Conservation (phyloP, 2,113 vertebrate species). For the Elanus axillaris region DNA sequence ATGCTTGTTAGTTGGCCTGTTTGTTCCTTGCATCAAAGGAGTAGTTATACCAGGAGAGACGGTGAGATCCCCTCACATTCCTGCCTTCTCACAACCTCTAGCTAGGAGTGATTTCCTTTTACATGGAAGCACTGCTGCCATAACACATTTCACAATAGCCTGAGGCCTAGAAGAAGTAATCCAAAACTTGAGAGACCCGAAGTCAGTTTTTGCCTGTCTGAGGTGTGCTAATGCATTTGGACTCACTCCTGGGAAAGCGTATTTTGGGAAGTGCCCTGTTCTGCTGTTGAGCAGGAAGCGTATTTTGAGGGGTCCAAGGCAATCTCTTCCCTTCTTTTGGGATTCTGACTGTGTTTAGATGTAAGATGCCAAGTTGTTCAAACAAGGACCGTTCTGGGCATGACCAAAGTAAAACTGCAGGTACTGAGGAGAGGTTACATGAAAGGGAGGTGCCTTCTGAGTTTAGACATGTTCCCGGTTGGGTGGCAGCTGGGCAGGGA, state of each 20-base stretch:
- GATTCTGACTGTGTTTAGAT: not conserved
- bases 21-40: not conserved
- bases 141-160: not conserved
- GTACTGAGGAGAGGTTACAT: not conserved
- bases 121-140: not conserved
- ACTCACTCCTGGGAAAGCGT: not conserved
- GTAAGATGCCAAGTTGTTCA: not conserved
- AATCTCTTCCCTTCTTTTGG: not conserved
- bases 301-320: not conserved
- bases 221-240: not conserved
- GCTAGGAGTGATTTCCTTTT: not conserved
- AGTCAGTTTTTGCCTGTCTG: not conserved
- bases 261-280: not conserved
- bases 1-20: not conserved
- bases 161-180: not conserved
- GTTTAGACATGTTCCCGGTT: slow-evolving; percentile 38
- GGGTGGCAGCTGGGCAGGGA: slow-evolving; percentile 28
- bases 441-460: slow-evolving; percentile 24
- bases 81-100: not conserved
- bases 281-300: not conserved
- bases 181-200: not conserved
- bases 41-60: not conserved
- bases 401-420: not conserved
- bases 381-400: slow-evolving; percentile 23
- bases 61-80: not conserved